A percentile compares a stretch with the other conserved stretches of the same genome.
phyloP scores from a whole-genome alignment of 2,888 invertebrate species.

The Lucinisca nassula region DNA sequence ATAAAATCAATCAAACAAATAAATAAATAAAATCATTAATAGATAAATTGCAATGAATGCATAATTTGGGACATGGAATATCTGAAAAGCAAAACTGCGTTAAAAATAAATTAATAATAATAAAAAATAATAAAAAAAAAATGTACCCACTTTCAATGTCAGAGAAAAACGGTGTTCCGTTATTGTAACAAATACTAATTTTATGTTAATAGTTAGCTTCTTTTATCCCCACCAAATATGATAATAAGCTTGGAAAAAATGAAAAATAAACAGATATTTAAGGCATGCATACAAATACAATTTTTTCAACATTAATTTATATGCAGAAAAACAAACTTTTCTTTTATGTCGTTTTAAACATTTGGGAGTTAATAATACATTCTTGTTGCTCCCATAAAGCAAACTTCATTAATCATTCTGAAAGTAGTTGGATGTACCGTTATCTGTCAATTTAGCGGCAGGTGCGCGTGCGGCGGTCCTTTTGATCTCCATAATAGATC shows the following conservation, averaged over 20 bases:
- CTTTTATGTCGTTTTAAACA: background rate
- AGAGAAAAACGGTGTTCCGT: too few relatives aligned
- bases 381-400: background rate
- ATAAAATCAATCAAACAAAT: too few relatives aligned
- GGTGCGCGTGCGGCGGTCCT: slow-evolving; percentile 52
- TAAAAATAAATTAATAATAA: too few relatives aligned
- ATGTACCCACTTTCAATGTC: too few relatives aligned
- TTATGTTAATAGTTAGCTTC: too few relatives aligned
- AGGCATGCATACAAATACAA: background rate
- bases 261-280: background rate
- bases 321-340: background rate
- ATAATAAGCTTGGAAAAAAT: background rate
- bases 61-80: too few relatives aligned
- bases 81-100: too few relatives aligned
- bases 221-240: too few relatives aligned
- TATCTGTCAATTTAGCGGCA: slow-evolving; percentile 56
- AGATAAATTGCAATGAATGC: too few relatives aligned
- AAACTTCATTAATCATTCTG: slow-evolving; percentile 4
- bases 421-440: slow-evolving; percentile 38
- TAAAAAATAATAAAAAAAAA: background rate
- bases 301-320: background rate
- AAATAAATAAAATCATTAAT: too few relatives aligned
- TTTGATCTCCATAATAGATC: slow-evolving; percentile 45
- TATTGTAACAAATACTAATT: too few relatives aligned
- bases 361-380: background rate